Base-by-base conservation (phyloP, 2,888 invertebrate species). In the Hydropsyche betteni region DNA sequence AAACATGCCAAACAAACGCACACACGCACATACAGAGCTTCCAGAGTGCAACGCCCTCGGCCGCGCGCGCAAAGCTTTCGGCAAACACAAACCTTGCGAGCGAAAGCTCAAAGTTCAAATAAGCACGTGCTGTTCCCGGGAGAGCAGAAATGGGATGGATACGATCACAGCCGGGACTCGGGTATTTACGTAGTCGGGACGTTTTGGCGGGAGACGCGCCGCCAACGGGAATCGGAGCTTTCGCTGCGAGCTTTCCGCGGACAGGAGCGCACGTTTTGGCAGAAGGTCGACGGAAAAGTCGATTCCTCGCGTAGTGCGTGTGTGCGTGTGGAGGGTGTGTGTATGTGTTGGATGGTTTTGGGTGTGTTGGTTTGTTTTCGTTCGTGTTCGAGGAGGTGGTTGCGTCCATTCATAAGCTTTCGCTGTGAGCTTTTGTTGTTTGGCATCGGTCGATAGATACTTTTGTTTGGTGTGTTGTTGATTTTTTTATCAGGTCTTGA, bases 201-300 rank as follows among this genome's bases (percentile, higher is more conserved):
- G 79, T 81, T 83, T 82, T 81, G 82, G 82, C 79, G 50, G 12
- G 81, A 81, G 81, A 81, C 82, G 82, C 80, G 83, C 71, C 44
- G 36, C 44, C 58, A 55, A 84, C 81, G 84, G 84, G 83, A 70
- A 53, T 16, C 53, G 70, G 83, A 84, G 83, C 84, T 82, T 83
- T 84, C 82, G 82, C 83, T 83, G 83, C 82, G 84, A 85, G 83
- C 81, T 74, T 68, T 70, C 53, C 70, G 36, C 74, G 84, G 84
- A 85, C 80, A 85, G 85, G 85, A 81, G 80, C 75, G 75, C 83
- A 85, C 81, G 82, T 80, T 12, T 44, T 8, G 5, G n/a, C 34
- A 81, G 81, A 81, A 82, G 81, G 75, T 51, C 70, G 14, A 7
- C 70, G 53, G 53, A 52, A 64, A 64, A 64, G 64, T 24, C 24